Evolutionary conservation across 2,888 invertebrate genomes (phyloP), one percentile per base, ranked within the genome.

Genomic region (Drosophila gaucha): DNA sequence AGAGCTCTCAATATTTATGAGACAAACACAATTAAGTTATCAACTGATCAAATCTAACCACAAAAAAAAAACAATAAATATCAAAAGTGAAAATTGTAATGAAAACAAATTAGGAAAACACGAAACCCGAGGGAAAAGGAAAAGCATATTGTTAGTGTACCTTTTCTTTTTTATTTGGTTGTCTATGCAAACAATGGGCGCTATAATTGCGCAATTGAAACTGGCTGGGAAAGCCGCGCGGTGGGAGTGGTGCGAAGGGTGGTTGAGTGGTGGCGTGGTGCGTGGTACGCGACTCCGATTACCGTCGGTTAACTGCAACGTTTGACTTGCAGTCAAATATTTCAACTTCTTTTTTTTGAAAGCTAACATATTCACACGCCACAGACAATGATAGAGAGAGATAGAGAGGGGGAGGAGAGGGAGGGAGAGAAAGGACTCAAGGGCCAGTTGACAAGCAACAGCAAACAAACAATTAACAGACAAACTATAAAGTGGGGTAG

Each of bases 401-500:
- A 30, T 2, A 2, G 30, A 6, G 31, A 12, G 31, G 31, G 6
- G 30, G 30, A 30, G 30, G 6, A 10, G 30, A 10, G 31, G 31
- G n/a, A 31, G 12, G 12, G 12, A 1, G n/a, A 8, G 30, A 20
- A 31, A 31, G 46, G 46, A 90, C 86, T 90, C 86, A 86, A 90
- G 78, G 84, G 84, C 78, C 89, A 90, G 87, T 16, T 89, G 90
- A 90, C 90, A 90, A 90, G 89, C 89, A 87, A 90, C 90, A 90
- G 86, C 90, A 90, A 90, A 90, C 89, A 91, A 91, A 91, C 91
- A 91, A 91, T 91, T 91, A 91, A 91, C 91, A 89, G 74, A 70
- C 68, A 67, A 74, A 54, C 57, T 35, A 31, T 12, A 16, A 6
- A 1, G 30, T 4, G 14, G n/a, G n/a, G 6, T 1, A 4, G 49